Percentiles rank a stretch among this genome's conserved stretches.
Evolutionary conservation across 2,113 vertebrate genomes (phyloP).

Genomic region (Siphamia tubifer): DNA sequence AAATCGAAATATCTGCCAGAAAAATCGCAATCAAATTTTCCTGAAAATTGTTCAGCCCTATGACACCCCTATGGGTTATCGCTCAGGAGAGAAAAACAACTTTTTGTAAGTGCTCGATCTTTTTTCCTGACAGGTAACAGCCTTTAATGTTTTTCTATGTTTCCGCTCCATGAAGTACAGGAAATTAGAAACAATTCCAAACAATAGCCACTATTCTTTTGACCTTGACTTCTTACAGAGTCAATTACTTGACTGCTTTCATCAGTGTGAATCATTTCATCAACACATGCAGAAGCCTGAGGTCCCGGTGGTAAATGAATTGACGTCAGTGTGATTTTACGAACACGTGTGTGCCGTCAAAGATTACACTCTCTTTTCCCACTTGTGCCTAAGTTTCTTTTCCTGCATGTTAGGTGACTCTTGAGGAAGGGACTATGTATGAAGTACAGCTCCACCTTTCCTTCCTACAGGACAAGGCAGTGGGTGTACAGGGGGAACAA

Average conservation of each 20-base stretch:
- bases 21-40: too few relatives aligned
- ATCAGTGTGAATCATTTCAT: conserved; percentile 23
- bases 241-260: not conserved
- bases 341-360: not conserved
- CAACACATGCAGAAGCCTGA: not conserved
- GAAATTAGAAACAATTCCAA: not conserved
- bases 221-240: not conserved
- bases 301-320: not conserved
- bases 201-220: not conserved
- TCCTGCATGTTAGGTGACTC: conserved; percentile 17
- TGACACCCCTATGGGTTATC: not conserved
- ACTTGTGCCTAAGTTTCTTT: not conserved
- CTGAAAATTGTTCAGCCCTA: too few relatives aligned
- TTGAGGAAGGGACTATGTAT: conserved; percentile 32
- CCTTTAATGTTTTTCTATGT: not conserved
- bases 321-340: not conserved
- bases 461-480: conserved; percentile 61
- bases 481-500: not conserved
- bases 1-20: too few relatives aligned
- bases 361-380: not conserved
- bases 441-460: conserved; percentile 52
- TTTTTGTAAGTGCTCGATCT: not conserved
- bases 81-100: not conserved
- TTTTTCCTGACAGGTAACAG: not conserved
- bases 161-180: not conserved